Conservation (phyloP, 53 echinoderm and acorn worm species). For the Holothuria scabra region DNA sequence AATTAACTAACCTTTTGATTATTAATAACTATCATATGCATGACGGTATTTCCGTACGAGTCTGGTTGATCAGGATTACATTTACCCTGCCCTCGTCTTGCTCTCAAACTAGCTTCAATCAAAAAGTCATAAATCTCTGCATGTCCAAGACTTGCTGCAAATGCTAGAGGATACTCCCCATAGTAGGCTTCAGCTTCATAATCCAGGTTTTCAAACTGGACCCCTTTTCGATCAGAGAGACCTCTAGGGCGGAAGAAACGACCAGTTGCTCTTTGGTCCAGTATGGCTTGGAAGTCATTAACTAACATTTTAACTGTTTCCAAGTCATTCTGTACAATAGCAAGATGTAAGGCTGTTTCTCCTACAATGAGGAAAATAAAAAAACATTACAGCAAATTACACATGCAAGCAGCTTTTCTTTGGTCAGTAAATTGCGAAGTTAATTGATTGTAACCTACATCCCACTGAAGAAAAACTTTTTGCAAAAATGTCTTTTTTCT, state of each 20-base stretch:
- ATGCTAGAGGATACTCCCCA: slow-evolving; percentile 93
- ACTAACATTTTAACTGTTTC: slow-evolving; percentile 84
- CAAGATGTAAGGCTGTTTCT: slow-evolving; percentile 84
- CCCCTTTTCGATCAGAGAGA: slow-evolving; percentile 53
- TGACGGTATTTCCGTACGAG: slow-evolving; percentile 82
- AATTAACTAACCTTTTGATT: slow-evolving; percentile 73
- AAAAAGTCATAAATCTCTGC: slow-evolving; percentile 89
- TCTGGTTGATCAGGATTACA: slow-evolving; percentile 86
- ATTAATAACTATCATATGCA: slow-evolving; percentile 92
- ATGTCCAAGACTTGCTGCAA: slow-evolving; percentile 78
- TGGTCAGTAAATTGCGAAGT: too few relatives aligned
- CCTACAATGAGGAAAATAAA: slow-evolving; percentile 51
- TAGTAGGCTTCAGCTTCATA: slow-evolving; percentile 85
- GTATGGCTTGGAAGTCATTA: slow-evolving; percentile 59
- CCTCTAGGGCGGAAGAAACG: slow-evolving; percentile 89
- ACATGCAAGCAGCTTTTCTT: too few relatives aligned
- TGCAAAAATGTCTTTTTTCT: too few relatives aligned
- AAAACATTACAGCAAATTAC: too few relatives aligned
- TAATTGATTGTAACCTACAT: too few relatives aligned
- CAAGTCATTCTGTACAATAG: slow-evolving; percentile 85
- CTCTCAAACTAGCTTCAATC: slow-evolving; percentile 64
- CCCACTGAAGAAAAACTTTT: too few relatives aligned
- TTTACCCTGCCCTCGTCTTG: slow-evolving; percentile 61
- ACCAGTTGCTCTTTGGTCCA: slow-evolving; percentile 82
- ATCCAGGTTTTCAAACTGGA: slow-evolving; percentile 48